These are phyloP conservation scores for Cryptus armator DNA, from an alignment of 2,888 invertebrate genomes.

Conservation along the genomic window DNA sequence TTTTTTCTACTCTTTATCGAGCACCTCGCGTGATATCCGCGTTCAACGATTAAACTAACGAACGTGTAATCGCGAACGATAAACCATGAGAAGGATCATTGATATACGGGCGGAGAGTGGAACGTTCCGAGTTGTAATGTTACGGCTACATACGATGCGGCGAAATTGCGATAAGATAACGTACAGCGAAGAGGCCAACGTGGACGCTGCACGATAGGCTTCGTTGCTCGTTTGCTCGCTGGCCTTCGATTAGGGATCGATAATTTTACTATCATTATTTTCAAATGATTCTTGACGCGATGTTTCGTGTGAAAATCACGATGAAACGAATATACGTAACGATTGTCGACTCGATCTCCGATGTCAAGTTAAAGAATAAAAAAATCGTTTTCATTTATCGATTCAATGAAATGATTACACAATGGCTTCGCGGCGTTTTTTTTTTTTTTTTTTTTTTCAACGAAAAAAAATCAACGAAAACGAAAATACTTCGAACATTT, in stretches of 20 bases:
- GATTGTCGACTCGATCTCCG: too few species aligned
- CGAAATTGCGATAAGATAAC: slow-evolving; percentile 54
- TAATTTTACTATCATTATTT: slow-evolving; percentile 1
- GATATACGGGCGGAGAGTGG: slow-evolving; percentile 9
- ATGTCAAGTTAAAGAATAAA: too few species aligned
- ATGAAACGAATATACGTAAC: neutral
- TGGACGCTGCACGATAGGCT: neutral
- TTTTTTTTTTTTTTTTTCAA: too few species aligned
- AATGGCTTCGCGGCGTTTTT: too few species aligned
- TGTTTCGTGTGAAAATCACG: neutral
- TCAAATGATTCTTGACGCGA: neutral
- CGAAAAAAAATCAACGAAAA: too few species aligned
- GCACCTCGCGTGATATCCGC: neutral
- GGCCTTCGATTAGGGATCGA: slow-evolving; percentile 2
- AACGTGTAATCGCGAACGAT: slow-evolving; percentile 7
- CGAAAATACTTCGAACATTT: too few species aligned
- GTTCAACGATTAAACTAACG: neutral
- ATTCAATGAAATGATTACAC: too few species aligned
- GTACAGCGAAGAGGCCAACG: neutral
- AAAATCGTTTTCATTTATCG: too few species aligned
- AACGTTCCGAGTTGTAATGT: neutral
- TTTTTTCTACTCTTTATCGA: slow-evolving; percentile 23
- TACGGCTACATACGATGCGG: slow-evolving; percentile 30
- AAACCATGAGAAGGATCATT: slow-evolving; percentile 33
- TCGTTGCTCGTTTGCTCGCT: neutral